A percentile compares a stretch with the other conserved stretches of the same genome.
phyloP scores from a whole-genome alignment of 2,113 vertebrate species.

The Tapirus terrestris region DNA sequence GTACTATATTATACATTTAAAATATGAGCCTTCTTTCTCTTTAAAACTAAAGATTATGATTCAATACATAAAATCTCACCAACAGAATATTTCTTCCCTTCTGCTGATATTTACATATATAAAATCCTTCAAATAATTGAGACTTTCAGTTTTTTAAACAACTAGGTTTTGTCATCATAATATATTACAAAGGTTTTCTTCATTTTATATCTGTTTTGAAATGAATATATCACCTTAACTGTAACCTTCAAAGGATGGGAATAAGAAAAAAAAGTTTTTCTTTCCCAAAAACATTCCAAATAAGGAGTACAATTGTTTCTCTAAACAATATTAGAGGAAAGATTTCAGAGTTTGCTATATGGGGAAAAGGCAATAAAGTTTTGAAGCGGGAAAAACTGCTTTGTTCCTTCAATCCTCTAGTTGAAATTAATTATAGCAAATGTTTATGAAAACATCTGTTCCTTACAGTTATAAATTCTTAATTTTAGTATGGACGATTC shows the following conservation, averaged over 20 bases:
- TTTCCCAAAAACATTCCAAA: slow-evolving; percentile 82
- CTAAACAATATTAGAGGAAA: slow-evolving; percentile 86
- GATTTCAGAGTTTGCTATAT: slow-evolving; percentile 83
- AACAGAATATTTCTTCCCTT: slow-evolving; percentile 54
- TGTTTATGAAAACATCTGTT: slow-evolving; percentile 93
- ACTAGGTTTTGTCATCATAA: slow-evolving; percentile 60
- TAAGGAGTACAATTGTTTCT: slow-evolving; percentile 83
- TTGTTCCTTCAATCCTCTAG: slow-evolving; percentile 89
- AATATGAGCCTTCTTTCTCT: slow-evolving; percentile 80
- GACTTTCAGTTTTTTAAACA: slow-evolving; percentile 23
- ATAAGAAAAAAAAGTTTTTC: slow-evolving; percentile 73
- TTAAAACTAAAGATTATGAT: slow-evolving; percentile 74
- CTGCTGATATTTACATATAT: slow-evolving; percentile 43
- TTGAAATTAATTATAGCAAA: slow-evolving; percentile 92
- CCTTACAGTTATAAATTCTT: slow-evolving; percentile 89
- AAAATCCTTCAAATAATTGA: slow-evolving; percentile 60
- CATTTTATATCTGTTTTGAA: slow-evolving; percentile 53
- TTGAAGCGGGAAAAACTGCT: slow-evolving; percentile 88
- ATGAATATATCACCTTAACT: slow-evolving; percentile 37
- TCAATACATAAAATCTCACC: slow-evolving; percentile 72
- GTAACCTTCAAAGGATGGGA: slow-evolving; percentile 51
- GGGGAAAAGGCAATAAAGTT: slow-evolving; percentile 88
- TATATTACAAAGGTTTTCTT: slow-evolving; percentile 54
- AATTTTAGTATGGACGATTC: slow-evolving; percentile 87
- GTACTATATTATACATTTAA: slow-evolving; percentile 81